These are phyloP conservation scores for Lampris megalopsis DNA, from an alignment of 2,113 vertebrate species.

Conservation along the genomic window DNA sequence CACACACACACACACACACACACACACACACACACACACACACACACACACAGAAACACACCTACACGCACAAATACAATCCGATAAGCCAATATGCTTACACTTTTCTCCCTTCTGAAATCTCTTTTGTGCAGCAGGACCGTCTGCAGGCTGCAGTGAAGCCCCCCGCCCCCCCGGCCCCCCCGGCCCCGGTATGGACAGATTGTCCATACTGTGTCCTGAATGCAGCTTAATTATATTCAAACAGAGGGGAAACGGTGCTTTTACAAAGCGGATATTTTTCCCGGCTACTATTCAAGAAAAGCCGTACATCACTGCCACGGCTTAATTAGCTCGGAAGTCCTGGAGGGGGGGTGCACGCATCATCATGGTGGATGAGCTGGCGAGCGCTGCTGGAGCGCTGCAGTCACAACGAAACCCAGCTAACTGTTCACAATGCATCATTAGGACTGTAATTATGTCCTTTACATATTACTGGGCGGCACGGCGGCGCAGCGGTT, in stretches of 20 bases:
- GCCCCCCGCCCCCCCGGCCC: too few species aligned
- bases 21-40: neutral
- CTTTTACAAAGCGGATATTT: neutral
- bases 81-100: neutral
- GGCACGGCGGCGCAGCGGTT: too few species aligned
- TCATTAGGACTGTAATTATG: neutral
- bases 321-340: neutral
- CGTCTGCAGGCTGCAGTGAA: neutral
- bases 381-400: too few species aligned
- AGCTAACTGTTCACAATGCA: neutral
- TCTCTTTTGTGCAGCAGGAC: neutral
- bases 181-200: too few species aligned
- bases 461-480: too few species aligned
- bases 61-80: neutral
- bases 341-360: too few species aligned
- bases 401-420: neutral
- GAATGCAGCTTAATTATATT: neutral
- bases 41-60: conserved; percentile 1
- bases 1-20: neutral
- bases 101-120: too few species aligned
- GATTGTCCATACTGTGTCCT: neutral
- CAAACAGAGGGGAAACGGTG: neutral
- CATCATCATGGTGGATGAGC: too few species aligned
- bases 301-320: neutral
- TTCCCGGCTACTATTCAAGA: neutral